phyloP scores from a whole-genome alignment of 2,888 invertebrate genomes.

The Catocala fraxini region DNA sequence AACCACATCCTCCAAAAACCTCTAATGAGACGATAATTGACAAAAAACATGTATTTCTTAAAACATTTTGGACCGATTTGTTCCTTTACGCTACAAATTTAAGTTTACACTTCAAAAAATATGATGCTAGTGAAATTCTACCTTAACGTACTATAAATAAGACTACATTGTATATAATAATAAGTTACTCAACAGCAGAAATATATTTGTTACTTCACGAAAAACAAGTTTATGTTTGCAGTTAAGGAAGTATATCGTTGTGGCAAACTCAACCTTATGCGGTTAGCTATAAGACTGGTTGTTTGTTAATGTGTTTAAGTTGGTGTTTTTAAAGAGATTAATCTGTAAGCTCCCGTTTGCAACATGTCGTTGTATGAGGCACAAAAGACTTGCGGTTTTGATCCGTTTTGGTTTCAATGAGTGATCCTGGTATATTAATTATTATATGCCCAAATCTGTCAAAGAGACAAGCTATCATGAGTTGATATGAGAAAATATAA shows the following conservation, averaged over 20 bases:
- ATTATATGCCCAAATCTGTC: too few relatives aligned
- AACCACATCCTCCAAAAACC: slow-evolving; percentile 45
- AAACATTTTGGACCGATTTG: slow-evolving; percentile 15
- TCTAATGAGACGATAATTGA: slow-evolving; percentile 42
- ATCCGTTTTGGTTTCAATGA: slow-evolving; percentile 12
- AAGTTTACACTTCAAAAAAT: not conserved
- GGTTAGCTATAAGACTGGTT: not conserved
- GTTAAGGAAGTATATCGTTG: not conserved
- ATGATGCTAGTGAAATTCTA: not conserved
- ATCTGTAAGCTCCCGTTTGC: slow-evolving; percentile 46
- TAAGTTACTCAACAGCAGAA: not conserved
- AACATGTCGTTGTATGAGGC: slow-evolving; percentile 41
- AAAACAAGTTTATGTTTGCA: not conserved
- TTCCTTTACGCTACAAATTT: slow-evolving; percentile 6
- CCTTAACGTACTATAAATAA: not conserved
- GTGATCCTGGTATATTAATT: not conserved
- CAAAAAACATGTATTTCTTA: slow-evolving; percentile 36
- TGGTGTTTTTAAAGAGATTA: slow-evolving; percentile 37
- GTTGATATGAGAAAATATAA: too few relatives aligned
- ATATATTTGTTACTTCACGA: not conserved
- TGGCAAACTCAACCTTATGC: not conserved
- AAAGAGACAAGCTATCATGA: too few relatives aligned
- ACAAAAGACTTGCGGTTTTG: slow-evolving; percentile 38
- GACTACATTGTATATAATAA: not conserved
- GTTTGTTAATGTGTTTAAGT: not conserved